Evolutionary conservation across 2,113 vertebrate species (phyloP), one percentile per base, ranked within the genome.

Genomic region (Columba livia): DNA sequence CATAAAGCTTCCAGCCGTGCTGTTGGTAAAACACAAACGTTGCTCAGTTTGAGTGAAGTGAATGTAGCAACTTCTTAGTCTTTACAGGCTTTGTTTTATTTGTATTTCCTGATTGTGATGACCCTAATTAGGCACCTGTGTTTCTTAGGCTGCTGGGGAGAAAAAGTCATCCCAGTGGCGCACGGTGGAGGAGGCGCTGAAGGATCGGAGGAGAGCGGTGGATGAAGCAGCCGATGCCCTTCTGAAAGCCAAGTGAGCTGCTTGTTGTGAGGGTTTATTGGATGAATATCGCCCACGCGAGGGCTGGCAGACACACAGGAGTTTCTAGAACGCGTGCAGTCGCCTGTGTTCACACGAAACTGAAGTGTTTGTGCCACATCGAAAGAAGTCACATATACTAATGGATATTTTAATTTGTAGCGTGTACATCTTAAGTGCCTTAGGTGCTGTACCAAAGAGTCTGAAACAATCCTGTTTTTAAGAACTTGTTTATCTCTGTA

Each of bases 121-220:
- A 56, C 47, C 7, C 29, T 86, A 38, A 89, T 29, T 19, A 65
- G 64, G n/a, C 51, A 47, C 61, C n/a, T 89, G 15, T 94, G 34
- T 31, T 94, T 32, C 72, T 78, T 88, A 99, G 99, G 94, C 88
- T 54, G 71, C 98, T 10, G 97, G 98, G 48, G 98, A 98, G 75
- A 98, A 98, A 31, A 99, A 99, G 92, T 98, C 99, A 0, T 90
- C 98, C 24, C 99, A 99, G 97, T 99, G 99, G 99, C 98, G 98
- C 85, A 98, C 98, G 8, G 97, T 99, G 72, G 99, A 99, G 87
- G 98, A 98, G 8, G 98, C 99, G 1, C 86, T 99, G 89, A 98
- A 97, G 72, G 98, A 98, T 19, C 97, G 99, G 57, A 98, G 98
- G 54, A 97, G 95, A 26, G 97, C 99, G 2, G 98, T 99, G 51